These are phyloP conservation scores for Neoniphon sammara DNA, from an alignment of 2,797 vertebrate species.

Conservation along the genomic window DNA sequence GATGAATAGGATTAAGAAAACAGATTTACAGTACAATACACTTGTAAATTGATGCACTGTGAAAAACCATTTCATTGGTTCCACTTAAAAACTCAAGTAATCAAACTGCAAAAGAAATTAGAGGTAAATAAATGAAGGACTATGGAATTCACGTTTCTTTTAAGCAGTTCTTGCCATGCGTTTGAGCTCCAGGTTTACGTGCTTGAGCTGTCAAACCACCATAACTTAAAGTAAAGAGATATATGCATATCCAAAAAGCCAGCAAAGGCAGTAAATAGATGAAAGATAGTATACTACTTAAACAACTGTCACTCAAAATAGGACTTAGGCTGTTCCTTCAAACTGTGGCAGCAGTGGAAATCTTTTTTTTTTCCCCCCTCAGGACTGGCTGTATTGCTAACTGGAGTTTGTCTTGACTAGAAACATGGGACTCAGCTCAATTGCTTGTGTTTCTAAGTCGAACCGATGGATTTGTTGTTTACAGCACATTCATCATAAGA, in stretches of 20 bases:
- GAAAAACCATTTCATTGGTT: constrained; percentile 66
- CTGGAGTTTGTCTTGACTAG: constrained; percentile 52
- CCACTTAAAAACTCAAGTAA: constrained; percentile 65
- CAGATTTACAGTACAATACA: constrained; percentile 79
- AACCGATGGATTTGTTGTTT: constrained; percentile 70
- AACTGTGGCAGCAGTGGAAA: constrained; percentile 18
- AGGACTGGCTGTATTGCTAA: constrained; percentile 33
- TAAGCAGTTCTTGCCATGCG: neutral
- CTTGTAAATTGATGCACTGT: constrained; percentile 68
- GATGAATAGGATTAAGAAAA: constrained; percentile 68
- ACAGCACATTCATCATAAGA: constrained; percentile 76
- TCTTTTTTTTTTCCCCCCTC: neutral
- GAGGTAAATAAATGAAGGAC: constrained; percentile 17
- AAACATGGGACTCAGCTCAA: constrained; percentile 43
- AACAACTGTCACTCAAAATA: neutral
- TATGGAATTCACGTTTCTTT: neutral
- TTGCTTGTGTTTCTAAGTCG: constrained; percentile 61
- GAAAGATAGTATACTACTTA: neutral
- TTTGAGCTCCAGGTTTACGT: neutral
- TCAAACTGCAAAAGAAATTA: constrained; percentile 28
- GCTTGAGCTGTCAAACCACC: neutral
- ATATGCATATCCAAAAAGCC: neutral
- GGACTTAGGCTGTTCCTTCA: no score
- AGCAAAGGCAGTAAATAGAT: neutral
- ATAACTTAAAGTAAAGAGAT: neutral